phyloP scores from a whole-genome alignment of 2,113 vertebrate genomes.

The Acrocephalus kingi region DNA sequence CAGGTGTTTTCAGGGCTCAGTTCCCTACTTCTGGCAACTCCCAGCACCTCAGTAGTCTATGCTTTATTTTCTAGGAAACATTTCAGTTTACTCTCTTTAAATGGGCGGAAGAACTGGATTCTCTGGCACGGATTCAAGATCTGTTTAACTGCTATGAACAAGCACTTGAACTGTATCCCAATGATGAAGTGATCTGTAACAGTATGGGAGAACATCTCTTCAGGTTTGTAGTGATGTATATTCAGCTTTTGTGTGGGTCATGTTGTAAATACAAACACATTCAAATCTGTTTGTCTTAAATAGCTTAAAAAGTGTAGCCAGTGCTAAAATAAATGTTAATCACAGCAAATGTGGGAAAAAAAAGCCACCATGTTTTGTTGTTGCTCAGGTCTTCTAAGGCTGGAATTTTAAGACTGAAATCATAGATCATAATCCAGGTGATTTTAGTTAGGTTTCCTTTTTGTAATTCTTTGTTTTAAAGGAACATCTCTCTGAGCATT shows the following conservation, averaged over 20 bases:
- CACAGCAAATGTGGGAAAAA: neutral
- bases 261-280: neutral
- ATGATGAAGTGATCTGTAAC: slow-evolving; percentile 94
- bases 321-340: neutral
- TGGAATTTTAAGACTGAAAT: neutral
- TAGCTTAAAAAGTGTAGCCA: neutral
- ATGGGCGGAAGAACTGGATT: slow-evolving; percentile 94
- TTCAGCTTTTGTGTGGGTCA: neutral
- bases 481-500: neutral
- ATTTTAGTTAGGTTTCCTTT: neutral
- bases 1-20: neutral
- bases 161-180: slow-evolving; percentile 91
- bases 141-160: slow-evolving; percentile 95
- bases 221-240: slow-evolving; percentile 76
- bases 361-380: neutral
- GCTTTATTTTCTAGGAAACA: slow-evolving; percentile 80
- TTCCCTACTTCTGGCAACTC: neutral
- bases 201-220: slow-evolving; percentile 99
- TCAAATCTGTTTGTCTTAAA: neutral
- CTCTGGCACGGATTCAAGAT: slow-evolving; percentile 87
- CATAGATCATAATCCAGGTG: rapidly evolving
- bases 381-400: neutral
- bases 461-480: neutral
- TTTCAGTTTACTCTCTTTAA: slow-evolving; percentile 94
- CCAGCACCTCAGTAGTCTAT: neutral